Conservation (phyloP, 2,888 invertebrate genomes). For the Scaptomyza flava region DNA sequence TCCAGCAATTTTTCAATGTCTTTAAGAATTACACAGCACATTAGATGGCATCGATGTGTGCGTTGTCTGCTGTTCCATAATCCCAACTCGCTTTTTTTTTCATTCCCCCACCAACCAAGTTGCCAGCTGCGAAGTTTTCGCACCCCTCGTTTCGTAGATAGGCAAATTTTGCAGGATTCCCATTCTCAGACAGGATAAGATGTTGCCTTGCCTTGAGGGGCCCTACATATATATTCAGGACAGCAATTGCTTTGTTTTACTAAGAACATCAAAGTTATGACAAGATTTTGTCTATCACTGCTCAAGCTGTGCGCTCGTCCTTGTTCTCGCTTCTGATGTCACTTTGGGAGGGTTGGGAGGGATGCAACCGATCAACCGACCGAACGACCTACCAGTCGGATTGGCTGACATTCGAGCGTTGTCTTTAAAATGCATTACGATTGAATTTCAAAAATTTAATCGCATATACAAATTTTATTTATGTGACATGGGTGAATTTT, state of each 20-base stretch:
- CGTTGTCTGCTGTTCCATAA: conserved; percentile 57
- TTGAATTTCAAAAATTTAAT: conserved; percentile 78
- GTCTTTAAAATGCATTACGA: conserved; percentile 68
- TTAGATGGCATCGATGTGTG: conserved; percentile 62
- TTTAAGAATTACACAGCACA: conserved; percentile 68
- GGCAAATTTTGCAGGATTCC: conserved; percentile 58
- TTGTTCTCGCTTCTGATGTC: conserved; percentile 21
- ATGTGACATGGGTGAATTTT: conserved; percentile 76
- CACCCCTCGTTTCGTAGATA: conserved; percentile 54
- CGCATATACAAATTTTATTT: conserved; percentile 79
- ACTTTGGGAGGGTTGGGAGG: conserved; percentile 58
- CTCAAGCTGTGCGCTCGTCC: conserved; percentile 50
- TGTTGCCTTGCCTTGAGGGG: conserved; percentile 56
- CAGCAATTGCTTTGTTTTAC: conserved; percentile 73
- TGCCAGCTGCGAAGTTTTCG: conserved; percentile 56
- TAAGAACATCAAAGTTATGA: conserved; percentile 81
- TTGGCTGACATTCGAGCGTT: conserved; percentile 52
- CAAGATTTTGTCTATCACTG: conserved; percentile 80
- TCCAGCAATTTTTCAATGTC: conserved; percentile 75
- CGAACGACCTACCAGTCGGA: conserved; percentile 1
- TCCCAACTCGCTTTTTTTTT: conserved; percentile 31
- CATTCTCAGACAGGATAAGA: conserved; percentile 61
- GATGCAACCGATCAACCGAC: conserved; percentile 49
- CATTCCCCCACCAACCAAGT: not conserved
- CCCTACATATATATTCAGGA: conserved; percentile 19